A percentile compares a stretch with the other conserved stretches of the same genome.
These are phyloP conservation scores for Ivindomyrus marchei DNA, from an alignment of 2,113 vertebrate genomes.

Conservation along the genomic window DNA sequence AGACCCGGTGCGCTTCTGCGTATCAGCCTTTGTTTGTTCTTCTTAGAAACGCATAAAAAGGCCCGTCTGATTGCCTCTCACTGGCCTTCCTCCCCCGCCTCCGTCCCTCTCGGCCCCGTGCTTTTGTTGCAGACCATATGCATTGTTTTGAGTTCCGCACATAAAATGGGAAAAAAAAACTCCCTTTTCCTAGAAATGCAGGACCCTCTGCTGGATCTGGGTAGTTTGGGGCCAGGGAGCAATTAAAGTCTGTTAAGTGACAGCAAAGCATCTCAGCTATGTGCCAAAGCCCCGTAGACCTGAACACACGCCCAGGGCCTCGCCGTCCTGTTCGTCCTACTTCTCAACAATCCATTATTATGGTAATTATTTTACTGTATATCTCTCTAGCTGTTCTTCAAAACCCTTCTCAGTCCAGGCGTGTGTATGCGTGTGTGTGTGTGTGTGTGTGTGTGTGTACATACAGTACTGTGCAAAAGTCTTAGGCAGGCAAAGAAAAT, in stretches of 20 bases:
- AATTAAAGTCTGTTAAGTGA: neutral
- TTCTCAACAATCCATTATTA: neutral
- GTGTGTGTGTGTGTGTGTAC: too few species aligned
- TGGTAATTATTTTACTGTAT: neutral
- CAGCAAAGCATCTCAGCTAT: neutral
- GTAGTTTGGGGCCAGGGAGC: neutral
- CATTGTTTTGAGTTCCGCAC: conserved; percentile 2
- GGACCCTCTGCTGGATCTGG: neutral
- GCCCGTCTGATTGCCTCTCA: neutral
- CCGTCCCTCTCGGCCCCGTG: neutral
- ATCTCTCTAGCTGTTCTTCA: too few species aligned
- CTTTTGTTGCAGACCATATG: neutral
- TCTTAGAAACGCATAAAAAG: conserved; percentile 15
- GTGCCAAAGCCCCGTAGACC: neutral
- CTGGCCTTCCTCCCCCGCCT: neutral
- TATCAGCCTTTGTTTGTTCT: conserved; percentile 1
- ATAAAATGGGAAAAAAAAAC: neutral
- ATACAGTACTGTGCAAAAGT: too few species aligned
- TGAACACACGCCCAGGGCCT: neutral
- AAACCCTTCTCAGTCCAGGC: too few species aligned
- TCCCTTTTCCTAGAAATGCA: conserved; percentile 15
- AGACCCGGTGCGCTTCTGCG: neutral
- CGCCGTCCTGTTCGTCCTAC: neutral
- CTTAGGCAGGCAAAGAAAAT: too few species aligned
- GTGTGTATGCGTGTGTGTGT: too few species aligned